Evolutionary conservation across 2,888 invertebrate genomes (phyloP).

Genomic region (Taenaris catops): DNA sequence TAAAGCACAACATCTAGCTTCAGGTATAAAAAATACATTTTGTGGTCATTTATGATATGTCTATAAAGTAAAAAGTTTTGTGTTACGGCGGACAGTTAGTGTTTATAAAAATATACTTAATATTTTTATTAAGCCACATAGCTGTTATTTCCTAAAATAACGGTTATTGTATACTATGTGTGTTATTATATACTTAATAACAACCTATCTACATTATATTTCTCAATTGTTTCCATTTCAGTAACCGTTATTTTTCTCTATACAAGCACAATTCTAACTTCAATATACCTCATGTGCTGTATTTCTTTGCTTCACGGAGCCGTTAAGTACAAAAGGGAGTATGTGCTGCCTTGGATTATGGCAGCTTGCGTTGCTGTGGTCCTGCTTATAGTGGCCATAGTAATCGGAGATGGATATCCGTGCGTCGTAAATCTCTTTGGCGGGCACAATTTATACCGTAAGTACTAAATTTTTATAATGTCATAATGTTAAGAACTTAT

Average conservation of each 20-base stretch:
- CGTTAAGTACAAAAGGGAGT: conserved; percentile 64
- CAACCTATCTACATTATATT: no score
- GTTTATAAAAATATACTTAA: no score
- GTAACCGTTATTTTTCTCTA: conserved; percentile 70
- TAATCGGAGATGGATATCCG: conserved; percentile 58
- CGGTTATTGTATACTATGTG: no score
- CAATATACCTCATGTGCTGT: conserved; percentile 69
- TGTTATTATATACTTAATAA: no score
- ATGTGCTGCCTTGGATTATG: conserved; percentile 67
- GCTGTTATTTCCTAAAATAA: no score
- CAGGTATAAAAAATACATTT: conserved; percentile 49
- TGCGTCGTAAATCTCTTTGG: conserved; percentile 62
- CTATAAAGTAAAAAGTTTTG: no score
- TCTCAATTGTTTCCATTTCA: conserved; percentile 38
- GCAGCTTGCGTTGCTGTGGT: conserved; percentile 59
- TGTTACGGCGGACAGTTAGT: no score
- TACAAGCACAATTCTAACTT: conserved; percentile 62
- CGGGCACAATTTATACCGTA: conserved; percentile 66
- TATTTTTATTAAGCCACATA: no score
- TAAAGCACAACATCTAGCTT: conserved; percentile 67
- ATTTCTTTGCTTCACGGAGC: conserved; percentile 69
- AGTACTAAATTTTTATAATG: no score
- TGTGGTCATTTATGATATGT: no score
- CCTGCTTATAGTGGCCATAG: conserved; percentile 47
- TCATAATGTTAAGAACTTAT: no score